Evolutionary conservation across 2,888 invertebrate genomes (phyloP).

Genomic region (Chamaedrilus cognettii): DNA sequence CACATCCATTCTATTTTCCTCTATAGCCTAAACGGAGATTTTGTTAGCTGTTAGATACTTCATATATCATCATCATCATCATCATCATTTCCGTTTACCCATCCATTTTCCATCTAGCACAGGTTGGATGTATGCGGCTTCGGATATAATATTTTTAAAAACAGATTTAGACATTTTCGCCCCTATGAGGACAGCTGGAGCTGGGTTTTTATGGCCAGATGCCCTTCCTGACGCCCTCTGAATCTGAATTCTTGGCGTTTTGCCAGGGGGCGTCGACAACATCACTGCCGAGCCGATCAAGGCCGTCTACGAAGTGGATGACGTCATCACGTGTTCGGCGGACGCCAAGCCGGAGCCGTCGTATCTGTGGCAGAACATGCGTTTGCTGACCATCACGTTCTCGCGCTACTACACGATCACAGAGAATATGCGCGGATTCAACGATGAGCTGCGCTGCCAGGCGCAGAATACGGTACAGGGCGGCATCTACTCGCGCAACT

Average conservation of each 20-base stretch:
- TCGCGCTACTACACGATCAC: constrained; percentile 7
- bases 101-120: too few relatives aligned
- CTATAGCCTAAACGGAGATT: too few relatives aligned
- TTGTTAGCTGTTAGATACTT: too few relatives aligned
- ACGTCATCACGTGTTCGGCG: constrained; percentile 15
- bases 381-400: background rate
- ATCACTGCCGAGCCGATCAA: background rate
- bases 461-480: constrained; percentile 12
- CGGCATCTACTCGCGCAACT: background rate
- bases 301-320: constrained; percentile 2
- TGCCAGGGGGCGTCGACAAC: background rate
- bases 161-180: too few relatives aligned
- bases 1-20: too few relatives aligned
- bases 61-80: too few relatives aligned
- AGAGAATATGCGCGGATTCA: background rate
- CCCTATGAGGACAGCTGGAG: too few relatives aligned
- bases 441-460: constrained; percentile 9
- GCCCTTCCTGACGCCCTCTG: too few relatives aligned
- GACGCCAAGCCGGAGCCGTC: constrained; percentile 11
- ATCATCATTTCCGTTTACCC: too few relatives aligned
- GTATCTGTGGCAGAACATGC: constrained; percentile 18
- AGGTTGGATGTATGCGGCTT: too few relatives aligned
- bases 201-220: too few relatives aligned
- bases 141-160: too few relatives aligned
- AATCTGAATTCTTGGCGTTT: background rate